Evolutionary conservation across 2,888 invertebrate species (phyloP).

Genomic region (Colletes collaris): DNA sequence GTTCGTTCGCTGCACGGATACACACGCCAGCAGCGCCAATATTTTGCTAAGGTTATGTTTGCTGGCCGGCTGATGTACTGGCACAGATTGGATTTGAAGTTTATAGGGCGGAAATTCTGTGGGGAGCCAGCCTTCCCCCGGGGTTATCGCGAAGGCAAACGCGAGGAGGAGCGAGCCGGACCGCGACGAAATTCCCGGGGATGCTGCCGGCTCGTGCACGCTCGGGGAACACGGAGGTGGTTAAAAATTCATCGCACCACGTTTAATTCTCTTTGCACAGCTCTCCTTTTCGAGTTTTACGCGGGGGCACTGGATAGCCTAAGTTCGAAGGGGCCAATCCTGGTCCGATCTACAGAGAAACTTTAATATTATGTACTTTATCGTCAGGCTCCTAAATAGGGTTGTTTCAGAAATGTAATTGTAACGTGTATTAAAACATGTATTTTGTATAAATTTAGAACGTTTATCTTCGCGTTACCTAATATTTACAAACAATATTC

Average conservation of each 20-base stretch:
- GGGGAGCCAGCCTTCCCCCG: conserved; percentile 53
- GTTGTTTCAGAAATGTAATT: too few relatives aligned
- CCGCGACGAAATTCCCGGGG: conserved; percentile 49
- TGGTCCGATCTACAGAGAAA: too few relatives aligned
- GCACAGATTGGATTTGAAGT: conserved; percentile 82
- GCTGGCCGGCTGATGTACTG: conserved; percentile 77
- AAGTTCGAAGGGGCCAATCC: too few relatives aligned
- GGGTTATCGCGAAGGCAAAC: conserved; percentile 39
- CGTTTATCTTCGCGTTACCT: too few relatives aligned
- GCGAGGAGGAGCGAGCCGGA: conserved; percentile 14
- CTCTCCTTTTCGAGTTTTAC: too few relatives aligned
- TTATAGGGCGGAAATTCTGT: conserved; percentile 81
- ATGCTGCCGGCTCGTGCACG: conserved; percentile 18
- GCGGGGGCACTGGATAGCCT: too few relatives aligned
- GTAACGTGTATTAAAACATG: too few relatives aligned
- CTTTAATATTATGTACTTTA: too few relatives aligned
- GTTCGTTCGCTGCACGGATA: conserved; percentile 29
- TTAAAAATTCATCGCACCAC: conserved; percentile 54
- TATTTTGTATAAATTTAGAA: too few relatives aligned
- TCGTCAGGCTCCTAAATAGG: too few relatives aligned
- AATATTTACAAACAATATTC: too few relatives aligned
- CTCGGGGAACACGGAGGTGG: conserved; percentile 12
- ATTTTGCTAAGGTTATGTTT: conserved; percentile 80
- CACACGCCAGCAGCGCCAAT: conserved; percentile 71
- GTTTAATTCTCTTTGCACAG: neutral